phyloP scores from a whole-genome alignment of 2,888 invertebrate genomes.

The Catocala sponsa region DNA sequence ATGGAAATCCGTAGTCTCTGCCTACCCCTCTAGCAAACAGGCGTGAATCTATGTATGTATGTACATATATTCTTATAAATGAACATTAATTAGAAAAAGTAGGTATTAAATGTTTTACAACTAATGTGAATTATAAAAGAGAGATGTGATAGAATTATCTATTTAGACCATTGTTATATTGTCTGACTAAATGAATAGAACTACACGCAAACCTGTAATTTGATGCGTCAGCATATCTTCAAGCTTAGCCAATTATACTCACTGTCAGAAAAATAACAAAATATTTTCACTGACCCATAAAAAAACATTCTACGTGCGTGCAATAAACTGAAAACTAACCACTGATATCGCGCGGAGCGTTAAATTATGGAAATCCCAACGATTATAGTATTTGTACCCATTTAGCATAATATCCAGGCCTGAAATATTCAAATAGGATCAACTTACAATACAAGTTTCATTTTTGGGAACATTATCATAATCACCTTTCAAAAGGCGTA shows the following conservation, averaged over 20 bases:
- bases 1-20: no score
- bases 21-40: no score
- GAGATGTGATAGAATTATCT: no score
- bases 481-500: slow-evolving; percentile 2
- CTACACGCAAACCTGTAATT: neutral
- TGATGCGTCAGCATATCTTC: neutral
- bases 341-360: slow-evolving; percentile 77
- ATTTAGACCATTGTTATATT: no score
- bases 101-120: no score
- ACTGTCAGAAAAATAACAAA: no score
- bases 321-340: slow-evolving; percentile 55
- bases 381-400: slow-evolving; percentile 76
- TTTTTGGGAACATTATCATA: neutral
- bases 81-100: no score
- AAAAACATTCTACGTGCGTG: no score
- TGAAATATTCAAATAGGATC: slow-evolving; percentile 48
- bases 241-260: neutral
- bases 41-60: no score
- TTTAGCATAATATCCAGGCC: slow-evolving; percentile 62
- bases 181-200: neutral
- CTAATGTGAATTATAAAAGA: no score
- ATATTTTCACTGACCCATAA: no score
- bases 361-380: slow-evolving; percentile 80
- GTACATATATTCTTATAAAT: no score
- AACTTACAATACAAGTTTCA: slow-evolving; percentile 9